phyloP scores from a whole-genome alignment of 2,888 invertebrate species.

The Linnaemya tessellans region DNA sequence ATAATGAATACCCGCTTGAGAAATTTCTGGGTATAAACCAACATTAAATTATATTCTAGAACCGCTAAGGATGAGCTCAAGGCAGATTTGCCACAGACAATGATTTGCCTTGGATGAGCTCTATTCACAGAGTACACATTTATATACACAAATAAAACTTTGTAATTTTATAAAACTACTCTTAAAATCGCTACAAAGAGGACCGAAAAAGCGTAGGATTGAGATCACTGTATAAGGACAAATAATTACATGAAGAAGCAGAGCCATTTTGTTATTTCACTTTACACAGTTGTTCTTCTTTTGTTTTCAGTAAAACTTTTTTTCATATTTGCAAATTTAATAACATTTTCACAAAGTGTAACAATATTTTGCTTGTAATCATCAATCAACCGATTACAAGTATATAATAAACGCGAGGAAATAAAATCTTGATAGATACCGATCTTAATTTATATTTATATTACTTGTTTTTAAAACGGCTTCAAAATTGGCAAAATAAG shows the following conservation, averaged over 20 bases:
- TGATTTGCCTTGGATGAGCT: too few relatives aligned
- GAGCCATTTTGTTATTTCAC: slow-evolving; percentile 60
- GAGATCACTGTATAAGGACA: neutral
- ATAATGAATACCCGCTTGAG: too few relatives aligned
- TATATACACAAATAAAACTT: too few relatives aligned
- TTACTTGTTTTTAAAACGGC: slow-evolving; percentile 75
- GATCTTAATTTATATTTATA: slow-evolving; percentile 33
- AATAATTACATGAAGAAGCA: slow-evolving; percentile 9
- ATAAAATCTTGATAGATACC: slow-evolving; percentile 12
- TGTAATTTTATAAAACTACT: too few relatives aligned
- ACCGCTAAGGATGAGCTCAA: too few relatives aligned
- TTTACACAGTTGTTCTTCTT: slow-evolving; percentile 58
- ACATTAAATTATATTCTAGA: too few relatives aligned
- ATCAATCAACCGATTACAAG: slow-evolving; percentile 34
- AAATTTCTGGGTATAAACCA: too few relatives aligned
- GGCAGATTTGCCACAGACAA: too few relatives aligned
- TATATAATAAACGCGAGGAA: neutral
- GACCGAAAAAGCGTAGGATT: neutral
- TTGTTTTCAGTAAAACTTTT: slow-evolving; percentile 60
- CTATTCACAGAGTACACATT: too few relatives aligned
- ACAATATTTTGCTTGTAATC: slow-evolving; percentile 62
- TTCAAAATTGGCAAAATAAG: slow-evolving; percentile 82
- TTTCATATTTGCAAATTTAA: slow-evolving; percentile 18
- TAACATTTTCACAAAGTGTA: slow-evolving; percentile 6
- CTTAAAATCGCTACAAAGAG: too few relatives aligned